Evolutionary conservation across 30 jellyfish, hydroid and myxozoan species (phyloP).

Genomic region (Mastigias papua): DNA sequence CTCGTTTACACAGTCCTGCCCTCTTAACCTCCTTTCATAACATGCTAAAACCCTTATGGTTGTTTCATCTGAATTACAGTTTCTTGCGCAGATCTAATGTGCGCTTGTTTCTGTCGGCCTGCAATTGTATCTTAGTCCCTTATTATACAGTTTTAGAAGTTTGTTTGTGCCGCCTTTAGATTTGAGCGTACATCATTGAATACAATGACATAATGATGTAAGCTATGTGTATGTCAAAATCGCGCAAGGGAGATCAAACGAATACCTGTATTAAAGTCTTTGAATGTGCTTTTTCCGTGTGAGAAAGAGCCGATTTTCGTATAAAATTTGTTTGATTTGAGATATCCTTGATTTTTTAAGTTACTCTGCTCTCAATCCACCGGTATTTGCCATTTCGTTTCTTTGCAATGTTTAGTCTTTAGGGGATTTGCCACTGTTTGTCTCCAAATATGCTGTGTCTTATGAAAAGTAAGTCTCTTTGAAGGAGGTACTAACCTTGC

Average conservation of each 20-base stretch:
- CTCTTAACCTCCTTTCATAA: constrained; percentile 30
- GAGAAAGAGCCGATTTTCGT: constrained; percentile 77
- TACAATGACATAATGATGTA: constrained; percentile 43
- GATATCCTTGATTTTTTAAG: constrained; percentile 55
- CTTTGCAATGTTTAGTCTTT: constrained; percentile 36
- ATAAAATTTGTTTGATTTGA: constrained; percentile 46
- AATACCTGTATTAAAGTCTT: constrained; percentile 68
- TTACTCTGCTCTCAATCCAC: constrained; percentile 51
- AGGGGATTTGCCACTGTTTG: constrained; percentile 43
- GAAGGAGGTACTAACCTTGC: constrained; percentile 1
- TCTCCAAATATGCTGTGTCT: constrained; percentile 7
- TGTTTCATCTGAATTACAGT: neutral
- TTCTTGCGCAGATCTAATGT: constrained; percentile 11
- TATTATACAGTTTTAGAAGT: constrained; percentile 14
- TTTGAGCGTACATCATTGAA: constrained; percentile 42
- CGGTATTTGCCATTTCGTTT: constrained; percentile 41
- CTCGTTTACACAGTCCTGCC: constrained; percentile 38
- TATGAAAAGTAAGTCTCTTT: constrained; percentile 25
- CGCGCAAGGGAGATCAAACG: constrained; percentile 79
- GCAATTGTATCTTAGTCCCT: constrained; percentile 46
- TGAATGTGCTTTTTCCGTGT: constrained; percentile 53
- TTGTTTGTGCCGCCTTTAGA: constrained; percentile 61
- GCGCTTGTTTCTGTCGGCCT: constrained; percentile 71
- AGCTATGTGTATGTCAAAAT: constrained; percentile 54
- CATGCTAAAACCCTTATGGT: constrained; percentile 23